Conservation (phyloP, 2,113 vertebrate genomes). For the Hippocampus comes region DNA sequence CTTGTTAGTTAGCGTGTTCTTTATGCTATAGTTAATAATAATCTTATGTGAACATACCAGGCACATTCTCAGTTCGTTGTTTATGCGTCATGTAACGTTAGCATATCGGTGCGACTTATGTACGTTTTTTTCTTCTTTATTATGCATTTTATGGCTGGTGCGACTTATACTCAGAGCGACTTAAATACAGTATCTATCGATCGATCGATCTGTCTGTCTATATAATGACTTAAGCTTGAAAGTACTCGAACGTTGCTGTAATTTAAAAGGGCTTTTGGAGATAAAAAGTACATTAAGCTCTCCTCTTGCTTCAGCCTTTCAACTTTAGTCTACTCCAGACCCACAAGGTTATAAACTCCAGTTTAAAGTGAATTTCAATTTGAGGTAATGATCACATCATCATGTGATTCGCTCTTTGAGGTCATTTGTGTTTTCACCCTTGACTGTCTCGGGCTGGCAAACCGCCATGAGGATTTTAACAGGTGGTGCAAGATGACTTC, state of each 20-base stretch:
- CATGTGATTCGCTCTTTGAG: constrained; percentile 34
- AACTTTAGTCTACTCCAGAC: constrained; percentile 4
- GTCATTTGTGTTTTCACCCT: constrained; percentile 33
- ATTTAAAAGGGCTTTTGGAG: not conserved
- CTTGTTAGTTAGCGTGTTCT: too few species aligned
- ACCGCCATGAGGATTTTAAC: constrained; percentile 29
- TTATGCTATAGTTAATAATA: too few species aligned
- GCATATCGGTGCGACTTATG: too few species aligned
- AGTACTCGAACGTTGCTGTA: not conserved
- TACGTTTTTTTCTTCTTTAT: too few species aligned
- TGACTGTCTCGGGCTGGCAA: constrained; percentile 21
- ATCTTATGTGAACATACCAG: too few species aligned
- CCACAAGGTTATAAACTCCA: constrained; percentile 28
- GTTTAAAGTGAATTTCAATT: constrained; percentile 36
- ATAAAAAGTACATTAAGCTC: not conserved
- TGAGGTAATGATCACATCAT: constrained; percentile 33
- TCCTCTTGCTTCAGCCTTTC: not conserved
- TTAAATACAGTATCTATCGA: too few species aligned
- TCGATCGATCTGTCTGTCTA: too few species aligned
- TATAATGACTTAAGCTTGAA: not conserved
- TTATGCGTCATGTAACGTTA: too few species aligned
- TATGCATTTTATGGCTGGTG: too few species aligned
- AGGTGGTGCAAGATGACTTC: constrained; percentile 8
- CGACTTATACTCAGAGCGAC: too few species aligned
- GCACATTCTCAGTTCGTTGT: too few species aligned